Base-by-base conservation (phyloP, 2,888 invertebrate genomes). In the Cantharis nigra region DNA sequence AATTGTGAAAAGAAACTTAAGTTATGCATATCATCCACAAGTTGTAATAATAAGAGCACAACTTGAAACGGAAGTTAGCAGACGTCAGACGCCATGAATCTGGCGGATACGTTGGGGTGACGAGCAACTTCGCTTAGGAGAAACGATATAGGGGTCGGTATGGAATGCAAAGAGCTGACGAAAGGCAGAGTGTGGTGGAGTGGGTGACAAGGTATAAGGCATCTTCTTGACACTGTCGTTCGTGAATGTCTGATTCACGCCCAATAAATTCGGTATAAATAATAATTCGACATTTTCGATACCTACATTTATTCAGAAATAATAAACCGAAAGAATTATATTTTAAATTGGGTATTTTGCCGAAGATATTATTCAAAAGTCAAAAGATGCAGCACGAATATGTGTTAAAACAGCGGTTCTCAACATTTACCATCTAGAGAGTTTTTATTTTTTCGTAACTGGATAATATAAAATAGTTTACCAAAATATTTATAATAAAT, bases 191-290 rank as follows among this genome's bases (percentile, higher is more conserved):
- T 14, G 65, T 69, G 69, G 82, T 81, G 83, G 84, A 82, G 84
- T 83, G 85, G 85, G 85, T 85, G 85, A 85, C 85, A 85, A 85
- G 84, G 85, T 85, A 83, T 85, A 84, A 84, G 85, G 84, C 85
- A 85, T 84, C 85, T 84, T 84, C 83, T 84, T 49, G 84, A 82
- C 84, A 84, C 67, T 75, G 78, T 74, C 74, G 74, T 78, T 75
- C 72, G 74, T 74, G 72, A 74, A 67, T 63, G 74, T 71, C 72
- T 71, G 78, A 78, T 78, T 78, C 78, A 72, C 78, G 74, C 74
- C 78, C 72, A 74, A 74, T 78, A 74, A 78, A 78, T 78, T 67
- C n/a, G n/a, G n/a, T 9, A 49, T 49, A 49, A n/a, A 49, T 49
- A 49, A 49, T 49, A 49, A 49, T 49, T 49, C n/a, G 7, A 49